Percentiles rank a stretch among this genome's conserved stretches.
phyloP scores from a whole-genome alignment of 2,113 vertebrate species.

The Peromyscus leucopus region DNA sequence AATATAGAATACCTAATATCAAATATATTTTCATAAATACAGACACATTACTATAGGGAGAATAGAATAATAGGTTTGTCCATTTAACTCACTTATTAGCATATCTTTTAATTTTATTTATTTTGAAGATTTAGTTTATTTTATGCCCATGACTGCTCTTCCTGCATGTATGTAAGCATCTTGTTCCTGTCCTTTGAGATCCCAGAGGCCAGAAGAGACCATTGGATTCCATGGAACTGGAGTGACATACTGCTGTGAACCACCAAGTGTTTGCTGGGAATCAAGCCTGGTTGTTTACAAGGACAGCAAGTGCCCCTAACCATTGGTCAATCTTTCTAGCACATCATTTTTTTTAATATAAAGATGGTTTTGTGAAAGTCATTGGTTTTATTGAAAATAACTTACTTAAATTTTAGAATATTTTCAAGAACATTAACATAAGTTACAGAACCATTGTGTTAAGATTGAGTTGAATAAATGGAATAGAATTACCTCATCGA shows the following conservation, averaged over 20 bases:
- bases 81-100: no score
- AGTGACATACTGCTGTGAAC: no score
- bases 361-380: not conserved
- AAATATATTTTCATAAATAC: not conserved
- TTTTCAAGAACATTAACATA: not conserved
- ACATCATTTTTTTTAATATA: not conserved
- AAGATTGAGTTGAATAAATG: not conserved
- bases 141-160: not conserved
- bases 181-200: not conserved
- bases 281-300: not conserved
- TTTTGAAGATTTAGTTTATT: not conserved
- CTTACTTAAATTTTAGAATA: slow-evolving; percentile 12
- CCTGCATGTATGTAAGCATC: not conserved
- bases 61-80: not conserved
- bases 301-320: not conserved
- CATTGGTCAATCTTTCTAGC: not conserved
- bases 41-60: not conserved
- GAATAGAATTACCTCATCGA: not conserved
- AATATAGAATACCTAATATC: not conserved
- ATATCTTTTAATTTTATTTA: not conserved
- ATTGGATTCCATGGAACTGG: not conserved
- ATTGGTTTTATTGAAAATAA: not conserved
- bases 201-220: not conserved
- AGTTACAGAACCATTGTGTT: not conserved
- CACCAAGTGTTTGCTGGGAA: not conserved